Evolutionary conservation across 2,888 invertebrate genomes (phyloP).

Genomic region (Serrognathus titanus): DNA sequence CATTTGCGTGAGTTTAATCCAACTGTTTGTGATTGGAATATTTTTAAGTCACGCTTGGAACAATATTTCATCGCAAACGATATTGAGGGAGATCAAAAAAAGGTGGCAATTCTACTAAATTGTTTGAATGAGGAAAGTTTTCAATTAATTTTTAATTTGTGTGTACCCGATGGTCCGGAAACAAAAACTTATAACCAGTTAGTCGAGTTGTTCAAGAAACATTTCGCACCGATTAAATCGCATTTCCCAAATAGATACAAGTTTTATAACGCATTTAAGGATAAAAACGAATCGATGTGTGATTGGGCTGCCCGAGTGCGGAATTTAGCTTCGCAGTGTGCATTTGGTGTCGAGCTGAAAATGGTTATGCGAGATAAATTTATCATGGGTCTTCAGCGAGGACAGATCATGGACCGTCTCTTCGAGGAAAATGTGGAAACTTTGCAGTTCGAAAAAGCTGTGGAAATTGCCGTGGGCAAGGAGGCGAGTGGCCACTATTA

Average conservation of each 20-base stretch:
- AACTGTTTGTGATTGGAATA: not conserved
- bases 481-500: not conserved
- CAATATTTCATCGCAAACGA: not conserved
- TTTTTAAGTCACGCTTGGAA: not conserved
- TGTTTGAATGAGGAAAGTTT: not conserved
- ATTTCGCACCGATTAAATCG: slow-evolving; percentile 3
- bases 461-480: not conserved
- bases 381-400: not conserved
- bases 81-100: not conserved
- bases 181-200: slow-evolving; percentile 6
- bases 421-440: not conserved
- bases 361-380: slow-evolving; percentile 5
- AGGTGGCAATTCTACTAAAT: not conserved
- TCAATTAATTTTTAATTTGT: not conserved
- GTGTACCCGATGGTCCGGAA: not conserved
- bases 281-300: not conserved
- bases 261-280: not conserved
- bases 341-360: not conserved
- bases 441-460: not conserved
- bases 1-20: not conserved
- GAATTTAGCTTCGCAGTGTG: slow-evolving; percentile 1
- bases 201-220: slow-evolving; percentile 8
- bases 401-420: too few species aligned
- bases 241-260: not conserved
- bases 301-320: slow-evolving; percentile 6